Conservation (phyloP, 2,797 vertebrate species). For the Tauraco hartlaubi region DNA sequence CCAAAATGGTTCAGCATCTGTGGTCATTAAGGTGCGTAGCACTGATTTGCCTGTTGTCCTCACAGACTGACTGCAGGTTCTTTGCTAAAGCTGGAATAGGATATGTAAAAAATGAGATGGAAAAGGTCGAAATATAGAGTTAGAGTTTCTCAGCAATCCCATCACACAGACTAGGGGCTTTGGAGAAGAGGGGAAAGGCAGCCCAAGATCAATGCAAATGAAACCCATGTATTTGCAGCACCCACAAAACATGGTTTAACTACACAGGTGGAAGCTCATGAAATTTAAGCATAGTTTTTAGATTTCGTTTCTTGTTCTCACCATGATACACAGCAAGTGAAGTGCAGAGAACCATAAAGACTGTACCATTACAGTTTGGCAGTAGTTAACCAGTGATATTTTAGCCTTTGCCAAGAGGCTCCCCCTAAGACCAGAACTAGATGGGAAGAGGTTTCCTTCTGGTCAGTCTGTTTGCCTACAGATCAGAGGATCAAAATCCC, state of each 20-base stretch:
- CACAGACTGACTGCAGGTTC: neutral
- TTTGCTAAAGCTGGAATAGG: neutral
- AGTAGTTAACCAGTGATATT: neutral
- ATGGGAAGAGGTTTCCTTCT: accelerated
- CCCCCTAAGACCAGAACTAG: neutral
- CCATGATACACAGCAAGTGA: neutral
- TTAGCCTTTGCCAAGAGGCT: neutral
- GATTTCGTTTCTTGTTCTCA: neutral
- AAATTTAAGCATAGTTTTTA: neutral
- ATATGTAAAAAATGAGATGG: neutral
- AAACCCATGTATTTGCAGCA: neutral
- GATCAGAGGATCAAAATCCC: neutral
- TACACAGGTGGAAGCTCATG: neutral
- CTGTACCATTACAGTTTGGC: neutral
- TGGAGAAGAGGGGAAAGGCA: neutral
- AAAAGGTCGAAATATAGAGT: neutral
- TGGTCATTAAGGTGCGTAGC: neutral
- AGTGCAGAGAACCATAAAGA: accelerated
- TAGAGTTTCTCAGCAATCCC: neutral
- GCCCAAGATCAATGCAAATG: neutral
- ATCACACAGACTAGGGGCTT: neutral
- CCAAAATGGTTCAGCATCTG: neutral
- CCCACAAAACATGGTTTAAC: neutral
- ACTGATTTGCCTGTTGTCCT: neutral
- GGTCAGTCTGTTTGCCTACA: neutral